These are phyloP conservation scores for rabbit (Oryctolagus cuniculus) DNA, from an alignment of 2,113 vertebrate genomes.

Conservation along the genomic window DNA sequence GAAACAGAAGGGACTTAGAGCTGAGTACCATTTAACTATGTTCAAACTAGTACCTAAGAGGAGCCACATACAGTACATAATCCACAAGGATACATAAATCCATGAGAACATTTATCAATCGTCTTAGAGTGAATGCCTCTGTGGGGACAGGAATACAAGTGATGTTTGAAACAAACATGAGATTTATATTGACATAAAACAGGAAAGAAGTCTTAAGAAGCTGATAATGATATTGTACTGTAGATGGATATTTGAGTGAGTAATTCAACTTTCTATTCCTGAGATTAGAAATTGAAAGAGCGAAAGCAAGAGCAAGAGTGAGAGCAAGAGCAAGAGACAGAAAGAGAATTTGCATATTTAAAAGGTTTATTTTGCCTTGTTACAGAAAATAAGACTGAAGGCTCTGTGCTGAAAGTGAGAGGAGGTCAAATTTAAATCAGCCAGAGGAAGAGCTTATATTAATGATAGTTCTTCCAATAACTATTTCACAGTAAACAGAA, in stretches of 20 bases:
- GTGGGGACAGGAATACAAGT: background rate
- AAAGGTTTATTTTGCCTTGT: background rate
- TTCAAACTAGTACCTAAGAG: background rate
- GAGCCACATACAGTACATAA: background rate
- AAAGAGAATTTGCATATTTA: background rate
- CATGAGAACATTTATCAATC: background rate
- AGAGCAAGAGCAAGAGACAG: background rate
- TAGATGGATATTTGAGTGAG: background rate
- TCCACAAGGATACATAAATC: background rate
- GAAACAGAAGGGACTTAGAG: background rate
- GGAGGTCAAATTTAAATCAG: background rate
- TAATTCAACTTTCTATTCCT: background rate
- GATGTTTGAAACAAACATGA: background rate
- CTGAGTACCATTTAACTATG: background rate
- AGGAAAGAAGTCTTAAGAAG: background rate
- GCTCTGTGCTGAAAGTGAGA: background rate
- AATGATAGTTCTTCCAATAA: background rate
- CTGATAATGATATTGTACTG: background rate
- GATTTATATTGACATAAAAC: background rate
- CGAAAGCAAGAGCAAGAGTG: too few relatives aligned
- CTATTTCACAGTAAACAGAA: background rate
- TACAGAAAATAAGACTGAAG: background rate
- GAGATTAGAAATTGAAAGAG: too few relatives aligned
- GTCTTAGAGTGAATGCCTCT: background rate
- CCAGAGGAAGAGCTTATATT: background rate